Evolutionary conservation across 1,140 invertebrate genomes (phyloP), one percentile per base, ranked within the genome.

Genomic region (Drosophila nasuta): DNA sequence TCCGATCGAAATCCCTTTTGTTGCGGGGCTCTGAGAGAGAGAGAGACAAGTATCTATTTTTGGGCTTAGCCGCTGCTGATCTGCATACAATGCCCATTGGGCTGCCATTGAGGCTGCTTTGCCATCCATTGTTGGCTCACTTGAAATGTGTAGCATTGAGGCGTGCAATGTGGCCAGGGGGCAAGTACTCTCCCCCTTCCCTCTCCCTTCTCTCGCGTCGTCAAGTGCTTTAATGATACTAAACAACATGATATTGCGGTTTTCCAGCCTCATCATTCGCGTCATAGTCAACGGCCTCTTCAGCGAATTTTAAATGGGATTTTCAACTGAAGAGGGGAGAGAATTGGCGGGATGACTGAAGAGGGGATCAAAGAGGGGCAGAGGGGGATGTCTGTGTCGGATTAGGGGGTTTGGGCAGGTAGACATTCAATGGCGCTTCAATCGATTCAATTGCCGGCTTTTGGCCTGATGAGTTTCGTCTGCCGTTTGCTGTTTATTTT

Each of bases 201-300:
- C 2, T 20, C 20, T 20, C 20, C 20, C 20, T 3, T 25, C 20
- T 25, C 4, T 25, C 20, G 35, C 2, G 33, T 33, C 35, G 35
- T 7, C 35, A 33, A 41, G 54, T 20, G 33, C 67, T 80, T 75
- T 88, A 80, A 83, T 80, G 85, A 78, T 68, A 87, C 69, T 65
- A 79, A 72, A 81, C 68, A 83, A 73, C 74, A 89, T 88, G 83
- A 88, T 67, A 59, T 88, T 77, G 83, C 80, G 70, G 70, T 88
- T 88, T 88, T 64, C 33, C 35, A 77, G 62, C 13, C 43, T 28
- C 63, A 70, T 57, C 43, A 25, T 17, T 43, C 45, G 56, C 25
- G 17, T 51, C 62, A 66, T 52, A 66, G 62, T 35, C 15, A 38
- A 66, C 5, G 63, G 63, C 17, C 63, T 74, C 70, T 73, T 68